Evolutionary conservation across 2,113 vertebrate genomes (phyloP).

Genomic region (Spilogale gracilis): DNA sequence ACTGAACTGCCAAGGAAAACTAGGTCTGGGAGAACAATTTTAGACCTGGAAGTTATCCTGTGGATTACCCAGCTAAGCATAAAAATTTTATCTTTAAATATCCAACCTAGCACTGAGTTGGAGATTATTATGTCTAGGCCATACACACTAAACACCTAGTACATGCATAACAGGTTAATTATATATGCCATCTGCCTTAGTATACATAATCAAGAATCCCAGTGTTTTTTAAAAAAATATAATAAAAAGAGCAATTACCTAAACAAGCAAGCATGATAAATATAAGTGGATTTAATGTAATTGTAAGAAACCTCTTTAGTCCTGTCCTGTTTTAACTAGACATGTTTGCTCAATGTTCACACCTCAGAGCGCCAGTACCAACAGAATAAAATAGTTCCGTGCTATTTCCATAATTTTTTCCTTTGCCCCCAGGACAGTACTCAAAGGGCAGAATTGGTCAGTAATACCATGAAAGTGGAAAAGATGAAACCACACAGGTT

Average conservation of each 20-base stretch:
- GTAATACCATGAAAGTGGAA: neutral
- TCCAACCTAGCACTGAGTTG: neutral
- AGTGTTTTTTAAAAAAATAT: neutral
- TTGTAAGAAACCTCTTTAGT: neutral
- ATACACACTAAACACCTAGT: conserved; percentile 39
- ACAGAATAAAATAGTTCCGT: neutral
- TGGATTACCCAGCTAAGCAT: conserved; percentile 24
- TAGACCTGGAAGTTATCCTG: conserved; percentile 39
- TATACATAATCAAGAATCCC: conserved; percentile 32
- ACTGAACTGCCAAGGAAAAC: conserved; percentile 38
- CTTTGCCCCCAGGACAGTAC: conserved; percentile 23
- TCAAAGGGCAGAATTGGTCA: neutral
- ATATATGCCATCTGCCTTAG: neutral
- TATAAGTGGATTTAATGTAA: neutral
- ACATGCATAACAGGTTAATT: neutral
- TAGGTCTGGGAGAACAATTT: neutral
- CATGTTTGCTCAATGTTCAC: neutral
- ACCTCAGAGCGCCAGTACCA: neutral
- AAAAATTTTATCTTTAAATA: conserved; percentile 64
- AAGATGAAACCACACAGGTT: neutral
- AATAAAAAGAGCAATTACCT: neutral
- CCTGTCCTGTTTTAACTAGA: conserved; percentile 44
- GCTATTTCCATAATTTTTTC: neutral
- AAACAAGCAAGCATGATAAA: conserved; percentile 37
- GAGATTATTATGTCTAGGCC: conserved; percentile 2